phyloP scores from a whole-genome alignment of 2,888 invertebrate species.

The Ophion costatus region DNA sequence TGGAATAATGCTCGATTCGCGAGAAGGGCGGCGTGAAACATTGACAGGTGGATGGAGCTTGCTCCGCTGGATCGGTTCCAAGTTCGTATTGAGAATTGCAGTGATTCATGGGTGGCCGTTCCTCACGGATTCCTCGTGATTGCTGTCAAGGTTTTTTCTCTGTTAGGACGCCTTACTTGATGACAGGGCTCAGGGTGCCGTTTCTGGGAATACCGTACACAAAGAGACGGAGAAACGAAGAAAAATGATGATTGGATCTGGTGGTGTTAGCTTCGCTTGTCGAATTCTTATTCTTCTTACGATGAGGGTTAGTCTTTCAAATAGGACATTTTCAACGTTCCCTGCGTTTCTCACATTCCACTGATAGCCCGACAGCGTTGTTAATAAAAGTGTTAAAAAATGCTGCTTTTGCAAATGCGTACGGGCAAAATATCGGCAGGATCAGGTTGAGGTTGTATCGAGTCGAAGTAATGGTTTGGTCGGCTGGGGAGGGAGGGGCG shows the following conservation, averaged over 20 bases:
- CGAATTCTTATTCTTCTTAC: no score
- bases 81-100: neutral
- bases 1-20: neutral
- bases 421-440: neutral
- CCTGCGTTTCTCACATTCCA: no score
- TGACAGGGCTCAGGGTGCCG: neutral
- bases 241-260: no score
- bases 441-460: conserved; percentile 2
- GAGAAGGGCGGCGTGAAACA: neutral
- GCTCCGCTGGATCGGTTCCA: neutral
- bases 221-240: no score
- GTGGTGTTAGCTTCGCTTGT: no score
- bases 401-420: no score
- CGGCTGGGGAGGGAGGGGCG: neutral
- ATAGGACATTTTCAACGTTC: no score
- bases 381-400: no score
- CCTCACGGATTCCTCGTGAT: neutral
- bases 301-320: no score
- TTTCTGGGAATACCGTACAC: neutral
- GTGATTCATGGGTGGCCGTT: neutral
- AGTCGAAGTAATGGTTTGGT: neutral
- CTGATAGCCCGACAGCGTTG: no score
- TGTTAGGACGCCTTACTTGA: neutral
- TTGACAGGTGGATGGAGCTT: conserved; percentile 15
- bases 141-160: neutral